These are phyloP conservation scores for Varecia variegata DNA, from an alignment of 2,797 vertebrate species.

Conservation along the genomic window DNA sequence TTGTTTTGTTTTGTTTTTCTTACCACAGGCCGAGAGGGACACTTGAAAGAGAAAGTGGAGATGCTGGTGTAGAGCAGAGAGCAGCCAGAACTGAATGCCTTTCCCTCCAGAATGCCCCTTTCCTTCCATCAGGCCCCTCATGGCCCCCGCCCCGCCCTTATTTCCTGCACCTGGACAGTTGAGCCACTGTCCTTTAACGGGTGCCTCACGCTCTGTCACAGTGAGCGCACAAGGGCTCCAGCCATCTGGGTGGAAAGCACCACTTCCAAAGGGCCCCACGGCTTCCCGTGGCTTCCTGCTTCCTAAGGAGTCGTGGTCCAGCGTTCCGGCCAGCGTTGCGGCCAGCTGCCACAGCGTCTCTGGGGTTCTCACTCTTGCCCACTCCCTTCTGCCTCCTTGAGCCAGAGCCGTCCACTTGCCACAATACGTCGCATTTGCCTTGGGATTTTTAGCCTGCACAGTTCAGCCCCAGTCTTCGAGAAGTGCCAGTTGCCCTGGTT, in stretches of 20 bases:
- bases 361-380: no score
- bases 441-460: neutral
- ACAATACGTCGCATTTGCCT: neutral
- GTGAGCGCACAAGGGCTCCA: accelerated
- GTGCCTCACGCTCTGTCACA: neutral
- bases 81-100: neutral
- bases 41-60: neutral
- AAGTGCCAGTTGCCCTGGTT: neutral
- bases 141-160: neutral
- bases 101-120: neutral
- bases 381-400: neutral
- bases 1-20: neutral
- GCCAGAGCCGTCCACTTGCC: neutral
- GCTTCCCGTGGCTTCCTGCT: neutral
- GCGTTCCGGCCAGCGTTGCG: neutral
- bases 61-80: neutral
- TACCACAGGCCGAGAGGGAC: neutral
- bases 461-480: neutral
- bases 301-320: neutral
- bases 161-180: neutral
- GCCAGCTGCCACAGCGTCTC: neutral
- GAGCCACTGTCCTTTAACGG: neutral
- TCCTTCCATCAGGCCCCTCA: accelerated
- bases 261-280: neutral
- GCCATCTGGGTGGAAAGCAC: neutral